Conservation (phyloP, 2,113 vertebrate species). For the Ptilonorhynchus violaceus region DNA sequence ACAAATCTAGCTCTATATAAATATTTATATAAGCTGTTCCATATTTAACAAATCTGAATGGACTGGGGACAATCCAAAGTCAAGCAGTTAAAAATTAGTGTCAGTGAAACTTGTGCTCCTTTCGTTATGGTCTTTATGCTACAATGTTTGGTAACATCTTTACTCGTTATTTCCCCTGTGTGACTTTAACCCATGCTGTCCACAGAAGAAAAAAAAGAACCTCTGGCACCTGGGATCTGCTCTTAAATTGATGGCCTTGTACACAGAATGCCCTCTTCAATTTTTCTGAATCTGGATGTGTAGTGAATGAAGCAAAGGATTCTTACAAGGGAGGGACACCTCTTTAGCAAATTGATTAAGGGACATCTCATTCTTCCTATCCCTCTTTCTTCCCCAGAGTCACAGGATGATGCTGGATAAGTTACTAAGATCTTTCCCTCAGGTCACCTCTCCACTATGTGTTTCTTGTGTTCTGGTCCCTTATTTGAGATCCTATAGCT, state of each 20-base stretch:
- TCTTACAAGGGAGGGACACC: not conserved
- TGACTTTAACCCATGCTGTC: not conserved
- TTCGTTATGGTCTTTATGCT: not conserved
- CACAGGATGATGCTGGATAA: not conserved
- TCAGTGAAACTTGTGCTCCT: not conserved
- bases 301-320: accelerated
- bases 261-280: not conserved
- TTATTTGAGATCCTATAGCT: not conserved
- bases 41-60: not conserved
- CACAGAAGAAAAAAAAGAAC: not conserved
- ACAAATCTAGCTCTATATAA: not conserved
- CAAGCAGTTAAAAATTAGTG: not conserved
- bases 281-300: not conserved
- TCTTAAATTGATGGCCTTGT: not conserved
- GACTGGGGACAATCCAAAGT: not conserved
- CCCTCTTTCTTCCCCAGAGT: not conserved
- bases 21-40: not conserved
- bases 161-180: not conserved
- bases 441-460: not conserved
- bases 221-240: not conserved
- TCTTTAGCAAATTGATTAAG: not conserved
- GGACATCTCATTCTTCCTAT: not conserved
- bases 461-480: not conserved
- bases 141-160: not conserved
- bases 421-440: not conserved